phyloP scores from a whole-genome alignment of 1,140 invertebrate species.

The Ostrea denselamellosa region DNA sequence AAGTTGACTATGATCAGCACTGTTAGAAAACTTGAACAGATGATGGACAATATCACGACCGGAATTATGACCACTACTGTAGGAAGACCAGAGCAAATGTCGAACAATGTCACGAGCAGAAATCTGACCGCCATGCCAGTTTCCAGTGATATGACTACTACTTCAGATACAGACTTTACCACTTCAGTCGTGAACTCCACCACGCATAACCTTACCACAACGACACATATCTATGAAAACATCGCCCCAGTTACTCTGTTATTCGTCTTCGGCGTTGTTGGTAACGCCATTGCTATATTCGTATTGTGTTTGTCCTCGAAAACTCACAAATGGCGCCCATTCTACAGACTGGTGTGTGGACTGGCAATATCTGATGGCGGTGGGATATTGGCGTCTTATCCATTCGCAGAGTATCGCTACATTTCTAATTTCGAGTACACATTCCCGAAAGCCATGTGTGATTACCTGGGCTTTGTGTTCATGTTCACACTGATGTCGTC shows the following conservation, averaged over 20 bases:
- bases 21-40: no score
- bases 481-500: constrained; percentile 76
- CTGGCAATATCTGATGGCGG: constrained; percentile 69
- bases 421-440: constrained; percentile 63
- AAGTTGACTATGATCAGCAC: no score
- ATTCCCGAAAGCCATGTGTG: constrained; percentile 66
- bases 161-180: neutral
- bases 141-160: neutral
- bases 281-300: constrained; percentile 64
- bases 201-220: neutral
- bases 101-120: no score
- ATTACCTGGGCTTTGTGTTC: constrained; percentile 77
- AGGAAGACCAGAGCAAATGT: no score
- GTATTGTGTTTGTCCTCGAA: constrained; percentile 59
- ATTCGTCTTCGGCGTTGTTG: constrained; percentile 66
- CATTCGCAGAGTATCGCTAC: constrained; percentile 60
- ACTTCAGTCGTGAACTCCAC: neutral
- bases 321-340: constrained; percentile 63
- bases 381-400: constrained; percentile 66
- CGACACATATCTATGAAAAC: neutral
- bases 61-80: no score
- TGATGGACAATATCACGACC: no score
- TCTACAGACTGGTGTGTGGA: constrained; percentile 68
- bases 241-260: constrained; percentile 45
- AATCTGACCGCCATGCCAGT: no score